Evolutionary conservation across 2,888 invertebrate species (phyloP).

Genomic region (Ophioninae sp.): DNA sequence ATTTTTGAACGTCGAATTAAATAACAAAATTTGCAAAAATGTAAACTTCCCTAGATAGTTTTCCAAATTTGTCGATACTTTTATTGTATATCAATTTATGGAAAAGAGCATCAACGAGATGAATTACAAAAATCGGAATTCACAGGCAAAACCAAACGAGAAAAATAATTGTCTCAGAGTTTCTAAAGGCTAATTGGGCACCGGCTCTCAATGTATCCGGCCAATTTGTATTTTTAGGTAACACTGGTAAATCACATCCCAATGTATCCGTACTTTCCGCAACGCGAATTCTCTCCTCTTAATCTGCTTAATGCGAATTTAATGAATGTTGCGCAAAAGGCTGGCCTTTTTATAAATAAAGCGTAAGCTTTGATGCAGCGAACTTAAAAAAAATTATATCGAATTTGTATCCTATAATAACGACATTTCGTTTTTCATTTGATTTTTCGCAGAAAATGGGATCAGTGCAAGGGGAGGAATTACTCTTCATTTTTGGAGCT

Average conservation of each 20-base stretch:
- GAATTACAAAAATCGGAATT: too few relatives aligned
- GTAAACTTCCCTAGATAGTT: too few relatives aligned
- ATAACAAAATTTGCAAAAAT: too few relatives aligned
- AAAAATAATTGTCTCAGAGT: too few relatives aligned
- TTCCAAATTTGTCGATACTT: too few relatives aligned
- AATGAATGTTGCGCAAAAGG: conserved; percentile 9
- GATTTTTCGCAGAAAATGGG: conserved; percentile 88
- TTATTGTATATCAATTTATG: too few relatives aligned
- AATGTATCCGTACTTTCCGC: neutral
- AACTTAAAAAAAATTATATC: neutral
- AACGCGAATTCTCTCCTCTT: neutral
- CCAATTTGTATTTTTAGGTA: too few relatives aligned
- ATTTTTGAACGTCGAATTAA: too few relatives aligned
- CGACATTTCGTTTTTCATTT: conserved; percentile 2
- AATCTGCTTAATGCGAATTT: neutral
- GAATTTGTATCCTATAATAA: neutral
- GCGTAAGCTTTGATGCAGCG: neutral
- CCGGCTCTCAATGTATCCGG: too few relatives aligned
- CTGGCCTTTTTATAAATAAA: neutral
- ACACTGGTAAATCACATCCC: neutral
- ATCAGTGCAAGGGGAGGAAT: conserved; percentile 95
- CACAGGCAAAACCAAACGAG: too few relatives aligned
- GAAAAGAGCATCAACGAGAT: too few relatives aligned
- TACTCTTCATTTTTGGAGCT: conserved; percentile 95
- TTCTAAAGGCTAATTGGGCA: too few relatives aligned